Evolutionary conservation across 2,797 vertebrate genomes (phyloP), one percentile per base, ranked within the genome.

Genomic region (Furcifer pardalis): DNA sequence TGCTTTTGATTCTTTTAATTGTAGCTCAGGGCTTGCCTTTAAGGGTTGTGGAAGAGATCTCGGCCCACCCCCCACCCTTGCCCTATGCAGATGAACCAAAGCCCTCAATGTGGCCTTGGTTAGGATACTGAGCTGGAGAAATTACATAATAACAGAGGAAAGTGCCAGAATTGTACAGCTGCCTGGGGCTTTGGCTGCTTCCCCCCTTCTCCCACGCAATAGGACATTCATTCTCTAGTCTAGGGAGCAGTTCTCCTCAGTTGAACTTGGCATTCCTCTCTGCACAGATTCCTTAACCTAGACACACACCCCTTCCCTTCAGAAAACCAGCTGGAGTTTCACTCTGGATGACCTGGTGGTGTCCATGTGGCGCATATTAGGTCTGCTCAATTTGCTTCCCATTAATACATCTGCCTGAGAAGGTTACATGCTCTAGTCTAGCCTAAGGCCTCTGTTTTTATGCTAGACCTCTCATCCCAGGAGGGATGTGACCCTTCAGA

Each of bases 1-100:
- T 59, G 80, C 85, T 77, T 89, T 93, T 91, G 87, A 88, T 89
- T 76, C 80, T 82, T 65, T 5, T 87, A 56, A 56, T 56, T 89
- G 81, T 46, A 85, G 84, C 85, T 89, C 85, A 87, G 1, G 0
- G n/a, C 89, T 91, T 89, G 90, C 80, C 65, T 4, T 49, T 71
- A 85, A 32, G 56, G 65, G 35, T 65, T 75, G 25, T 59, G 35
- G 78, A 5, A 17, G 73, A 40, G 87, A 74, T 46, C 65, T 30
- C 6, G 12, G 23, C 52, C 13, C 52, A n/a, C 52, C 52, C 19
- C 46, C 46, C 52, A 56, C 52, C 52, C 52, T 19, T 5, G 5
- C 52, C 27, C 66, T 71, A 71, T 9, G 83, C 27, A 19, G 37
- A 37, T 42, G 2, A 77, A 66, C 77, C 3, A 13, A 62, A 89